Evolutionary conservation across 2,113 vertebrate species (phyloP).

Genomic region (Saguinus midas): DNA sequence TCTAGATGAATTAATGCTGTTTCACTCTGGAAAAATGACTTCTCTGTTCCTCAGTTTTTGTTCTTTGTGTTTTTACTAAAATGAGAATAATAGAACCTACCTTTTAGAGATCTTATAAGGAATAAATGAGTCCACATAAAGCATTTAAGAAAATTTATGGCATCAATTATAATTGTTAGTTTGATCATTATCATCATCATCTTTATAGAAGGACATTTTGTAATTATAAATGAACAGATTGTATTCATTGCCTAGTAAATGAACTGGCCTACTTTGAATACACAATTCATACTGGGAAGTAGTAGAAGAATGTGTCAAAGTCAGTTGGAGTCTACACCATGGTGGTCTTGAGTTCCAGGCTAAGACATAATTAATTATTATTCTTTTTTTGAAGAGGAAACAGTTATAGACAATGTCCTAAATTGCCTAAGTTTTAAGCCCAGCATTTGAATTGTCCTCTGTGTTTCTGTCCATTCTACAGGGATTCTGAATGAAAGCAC

Average conservation of each 20-base stretch:
- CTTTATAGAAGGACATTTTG: background rate
- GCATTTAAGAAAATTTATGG: constrained; percentile 22
- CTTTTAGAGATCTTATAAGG: constrained; percentile 19
- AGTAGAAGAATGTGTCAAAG: background rate
- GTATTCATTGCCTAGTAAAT: background rate
- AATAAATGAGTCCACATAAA: background rate
- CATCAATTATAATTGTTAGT: background rate
- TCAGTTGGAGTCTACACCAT: background rate
- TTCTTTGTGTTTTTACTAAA: background rate
- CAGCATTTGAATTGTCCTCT: background rate
- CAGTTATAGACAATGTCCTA: background rate
- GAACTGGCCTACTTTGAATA: background rate
- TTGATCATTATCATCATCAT: background rate
- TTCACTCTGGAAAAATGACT: background rate
- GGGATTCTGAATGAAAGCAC: background rate
- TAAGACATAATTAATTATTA: background rate
- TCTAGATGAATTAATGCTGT: no score
- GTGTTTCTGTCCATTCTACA: background rate
- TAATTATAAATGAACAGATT: constrained; percentile 3
- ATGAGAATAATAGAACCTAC: background rate
- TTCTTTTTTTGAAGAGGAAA: constrained; percentile 26
- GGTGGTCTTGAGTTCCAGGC: background rate
- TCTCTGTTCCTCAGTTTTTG: background rate
- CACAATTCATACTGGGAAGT: background rate
- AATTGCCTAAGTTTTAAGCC: background rate